Base-by-base conservation (phyloP, 2,797 vertebrate genomes). In the Centropyge bicolor region DNA sequence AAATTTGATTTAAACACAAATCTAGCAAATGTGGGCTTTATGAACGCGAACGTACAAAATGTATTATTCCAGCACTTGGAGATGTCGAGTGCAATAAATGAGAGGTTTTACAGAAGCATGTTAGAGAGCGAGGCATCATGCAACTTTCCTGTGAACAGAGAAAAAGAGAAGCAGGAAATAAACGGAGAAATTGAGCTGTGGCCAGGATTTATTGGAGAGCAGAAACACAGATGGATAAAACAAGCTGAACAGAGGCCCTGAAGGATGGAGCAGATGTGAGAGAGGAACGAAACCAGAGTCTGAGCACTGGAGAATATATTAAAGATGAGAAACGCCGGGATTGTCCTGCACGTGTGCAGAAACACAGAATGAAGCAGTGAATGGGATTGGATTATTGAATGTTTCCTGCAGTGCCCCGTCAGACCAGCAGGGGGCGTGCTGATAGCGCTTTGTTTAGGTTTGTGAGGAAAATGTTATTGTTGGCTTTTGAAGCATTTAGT, bases 1-100 rank as follows among this genome's bases (percentile, higher is more conserved):
- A 74, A 38, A 57, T 49, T 10, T n/a, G 9, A 55, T 48, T 56
- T 14, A 60, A 63, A 71, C 43, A n/a, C 24, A 43, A 36, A 52
- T 16, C 36, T 7, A 17, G 19, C 0, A 1, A 11, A 35, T 62
- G 10, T 59, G 40, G 35, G n/a, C 6, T 14, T 70, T 43, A 31
- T 31, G 27, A 31, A 31, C 11, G n/a, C 46, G 36, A 66, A 27
- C n/a, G 1, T 19, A 3, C 36, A 31, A 8, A 0, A 40, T 14
- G 1, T 22, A 6, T n/a, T 11, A 9, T 41, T 48, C 46, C 22
- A 48, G 19, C 19, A 2, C 2, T 4, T 12, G 41, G 31, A 48
- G 13, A 3, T 11, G 17, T 38, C 3, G 2, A 46, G 6, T 1
- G 10, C 13, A n/a, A 12, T 14, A 48, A 16, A 65, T 31, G 12